Base-by-base conservation (phyloP, 2,797 vertebrate species). In the Hirundo rustica region DNA sequence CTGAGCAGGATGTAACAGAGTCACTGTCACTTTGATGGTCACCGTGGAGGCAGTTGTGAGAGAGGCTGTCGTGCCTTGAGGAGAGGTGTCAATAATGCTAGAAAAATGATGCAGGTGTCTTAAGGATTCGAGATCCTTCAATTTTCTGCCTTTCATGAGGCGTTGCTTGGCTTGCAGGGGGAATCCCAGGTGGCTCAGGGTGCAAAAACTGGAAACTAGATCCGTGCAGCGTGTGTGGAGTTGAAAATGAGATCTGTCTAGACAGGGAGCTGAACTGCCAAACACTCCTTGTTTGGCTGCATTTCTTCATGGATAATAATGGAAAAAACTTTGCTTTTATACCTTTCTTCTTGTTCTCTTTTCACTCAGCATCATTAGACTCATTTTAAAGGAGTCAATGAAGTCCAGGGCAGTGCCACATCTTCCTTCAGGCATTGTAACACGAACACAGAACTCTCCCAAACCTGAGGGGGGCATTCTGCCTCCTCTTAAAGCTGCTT, bases 241-340 rank as follows among this genome's bases (percentile, higher is more conserved):
- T 90, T 81, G 93, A 92, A 91, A 95, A 95, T 94, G 91, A 95
- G 93, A 74, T 85, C 81, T 91, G 93, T 94, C 91, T 94, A 82
- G 91, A 85, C 84, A 48, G 67, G 60, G 91, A 91, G 81, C 61
- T 67, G 87, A 87, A 60, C 82, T 7, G 8, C 64, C 30, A 7
- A 68, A 26, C 62, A 36, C 36, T 27, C 80, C 32, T 47, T 66
- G 44, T 91, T 91, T 16, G 7, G 38, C 75, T 88, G 94, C 23
- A 2, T 80, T 82, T 92, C 75, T 88, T 91, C 50, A 4, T 9
- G 27, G 78, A 23, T 67, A 79, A 40, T 78, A 61, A 50, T 34
- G 54, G 48, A 40, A 54, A 62, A 62, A 82, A 38, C 36, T 48
- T 73, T 12, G 23, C 30, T 75, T 57, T n/a, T 66, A 4, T n/a